Conservation (phyloP, 2,113 vertebrate species). For the Myiozetetes cayanensis region DNA sequence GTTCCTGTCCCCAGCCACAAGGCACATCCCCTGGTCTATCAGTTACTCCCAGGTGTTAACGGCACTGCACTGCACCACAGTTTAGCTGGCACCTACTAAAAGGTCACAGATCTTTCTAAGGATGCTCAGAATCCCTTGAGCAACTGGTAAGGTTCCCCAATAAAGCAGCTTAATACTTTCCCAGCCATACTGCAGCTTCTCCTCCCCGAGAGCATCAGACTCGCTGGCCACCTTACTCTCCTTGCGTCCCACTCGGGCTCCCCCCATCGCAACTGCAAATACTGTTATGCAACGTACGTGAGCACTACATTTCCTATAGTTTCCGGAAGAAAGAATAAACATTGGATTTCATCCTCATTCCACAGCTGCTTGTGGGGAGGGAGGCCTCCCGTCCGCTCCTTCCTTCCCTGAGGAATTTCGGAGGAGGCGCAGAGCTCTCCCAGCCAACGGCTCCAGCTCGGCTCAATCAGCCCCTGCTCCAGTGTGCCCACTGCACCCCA, state of each 20-base stretch:
- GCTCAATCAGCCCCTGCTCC: background rate
- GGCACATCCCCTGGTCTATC: background rate
- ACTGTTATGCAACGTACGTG: background rate
- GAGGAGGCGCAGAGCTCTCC: background rate
- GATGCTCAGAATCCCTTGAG: background rate
- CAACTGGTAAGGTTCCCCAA: background rate
- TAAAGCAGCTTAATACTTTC: background rate
- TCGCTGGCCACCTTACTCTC: background rate
- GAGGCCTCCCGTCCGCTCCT: constrained; percentile 33
- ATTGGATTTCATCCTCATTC: constrained; percentile 60
- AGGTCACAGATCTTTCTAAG: background rate
- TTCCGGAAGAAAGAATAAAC: constrained; percentile 59
- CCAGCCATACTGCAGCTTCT: background rate
- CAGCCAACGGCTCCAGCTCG: background rate
- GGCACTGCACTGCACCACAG: background rate
- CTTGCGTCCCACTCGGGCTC: rapidly evolving
- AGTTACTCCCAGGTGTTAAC: background rate
- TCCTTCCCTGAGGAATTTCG: constrained; percentile 31
- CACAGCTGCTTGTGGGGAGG: constrained; percentile 47
- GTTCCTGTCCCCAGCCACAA: constrained; percentile 4
- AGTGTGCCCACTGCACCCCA: background rate
- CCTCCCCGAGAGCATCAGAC: rapidly evolving
- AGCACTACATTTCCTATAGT: constrained; percentile 44
- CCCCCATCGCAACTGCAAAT: background rate
- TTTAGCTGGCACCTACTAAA: background rate